Evolutionary conservation across 2,113 vertebrate genomes (phyloP), one percentile per base, ranked within the genome.

Genomic region (Madoqua kirkii): DNA sequence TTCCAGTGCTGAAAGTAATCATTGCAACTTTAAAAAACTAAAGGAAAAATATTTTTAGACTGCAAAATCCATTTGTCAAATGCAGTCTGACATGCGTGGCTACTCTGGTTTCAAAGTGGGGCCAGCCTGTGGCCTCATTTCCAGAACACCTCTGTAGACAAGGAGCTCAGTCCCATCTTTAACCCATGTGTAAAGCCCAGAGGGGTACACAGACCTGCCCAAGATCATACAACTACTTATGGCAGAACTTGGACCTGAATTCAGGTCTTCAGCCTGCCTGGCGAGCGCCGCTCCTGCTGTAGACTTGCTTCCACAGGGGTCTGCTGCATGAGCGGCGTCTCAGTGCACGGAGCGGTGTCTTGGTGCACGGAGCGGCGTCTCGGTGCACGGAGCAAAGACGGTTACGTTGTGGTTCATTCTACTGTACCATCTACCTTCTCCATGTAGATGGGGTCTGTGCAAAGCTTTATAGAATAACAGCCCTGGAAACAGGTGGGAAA

Each of bases 341-440:
- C n/a, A 3, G 62, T 23, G 55, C 1, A 1, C 2, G 36, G n/a
- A 0, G 8, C 40, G 23, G 23, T 25, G 57, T 25, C 57, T 4
- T 0, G 57, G 57, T 21, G 54, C 1, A 1, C 2, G 43, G 40
- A 0, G 8, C 23, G 10, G 16, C 21, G 19, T 9, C 14, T 79
- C 19, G 0, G 43, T 60, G 59, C 59, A 13, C 0, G 31, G 43
- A 0, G 5, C 48, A 17, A 60, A 21, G 29, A 21, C 1, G 1
- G 27, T 43, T 31, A n/a, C 0, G 4, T 19, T 11, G 17, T 0
- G 50, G 67, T 5, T 54, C 10, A 19, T 54, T 71, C 36, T 45
- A 0, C 45, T 17, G 12, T 13, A 13, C 89, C 43, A 52, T n/a
- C 50, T 29, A 0, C 27, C 78, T 74, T 54, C 40, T 76, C 64